Conservation (phyloP, 2,113 vertebrate species). For the Crypturellus undulatus region DNA sequence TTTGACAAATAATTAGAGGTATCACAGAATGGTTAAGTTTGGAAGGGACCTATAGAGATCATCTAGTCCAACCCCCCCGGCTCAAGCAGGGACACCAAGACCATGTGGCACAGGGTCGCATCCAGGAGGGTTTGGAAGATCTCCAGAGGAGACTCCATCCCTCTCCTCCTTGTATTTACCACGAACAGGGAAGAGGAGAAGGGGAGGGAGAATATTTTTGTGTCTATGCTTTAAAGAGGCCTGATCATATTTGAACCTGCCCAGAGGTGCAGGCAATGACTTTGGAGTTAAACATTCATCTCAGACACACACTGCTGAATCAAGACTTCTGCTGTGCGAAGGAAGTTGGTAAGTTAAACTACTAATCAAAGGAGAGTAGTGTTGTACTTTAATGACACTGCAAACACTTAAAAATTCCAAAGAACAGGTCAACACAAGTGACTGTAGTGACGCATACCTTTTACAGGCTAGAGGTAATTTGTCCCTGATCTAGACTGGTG, state of each 20-base stretch:
- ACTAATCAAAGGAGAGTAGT: background rate
- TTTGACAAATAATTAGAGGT: background rate
- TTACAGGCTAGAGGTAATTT: background rate
- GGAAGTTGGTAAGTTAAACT: background rate
- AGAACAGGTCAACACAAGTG: background rate
- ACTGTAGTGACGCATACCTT: background rate
- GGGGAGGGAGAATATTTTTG: background rate
- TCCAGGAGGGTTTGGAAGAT: too few relatives aligned
- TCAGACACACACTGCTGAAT: background rate
- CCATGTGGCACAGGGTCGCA: too few relatives aligned
- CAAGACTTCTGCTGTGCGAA: background rate
- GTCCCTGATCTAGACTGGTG: background rate
- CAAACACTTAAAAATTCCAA: background rate
- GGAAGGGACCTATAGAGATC: too few relatives aligned
- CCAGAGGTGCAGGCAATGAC: background rate
- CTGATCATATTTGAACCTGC: background rate
- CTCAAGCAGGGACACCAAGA: too few relatives aligned
- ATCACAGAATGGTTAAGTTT: too few relatives aligned
- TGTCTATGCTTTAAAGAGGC: background rate
- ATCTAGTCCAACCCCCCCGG: too few relatives aligned
- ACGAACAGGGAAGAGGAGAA: background rate
- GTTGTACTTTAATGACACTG: background rate
- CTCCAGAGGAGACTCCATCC: too few relatives aligned
- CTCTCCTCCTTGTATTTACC: accelerated
- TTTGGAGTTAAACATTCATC: background rate